phyloP scores from a whole-genome alignment of 2,113 vertebrate species.

The Carassius auratus region DNA sequence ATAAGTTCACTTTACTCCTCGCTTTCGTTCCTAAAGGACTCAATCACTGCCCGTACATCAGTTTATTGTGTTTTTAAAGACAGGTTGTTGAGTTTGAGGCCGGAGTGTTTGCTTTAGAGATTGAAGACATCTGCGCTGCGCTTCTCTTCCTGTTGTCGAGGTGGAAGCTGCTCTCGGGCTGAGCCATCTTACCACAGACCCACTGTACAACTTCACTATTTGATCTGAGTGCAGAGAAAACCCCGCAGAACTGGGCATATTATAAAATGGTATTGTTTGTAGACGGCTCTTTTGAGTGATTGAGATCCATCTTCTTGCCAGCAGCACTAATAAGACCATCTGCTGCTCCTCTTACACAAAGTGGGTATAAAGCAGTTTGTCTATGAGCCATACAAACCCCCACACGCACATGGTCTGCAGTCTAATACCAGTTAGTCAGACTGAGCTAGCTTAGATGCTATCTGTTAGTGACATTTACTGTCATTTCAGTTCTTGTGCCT shows the following conservation, averaged over 20 bases:
- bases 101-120: constrained; percentile 17
- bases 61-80: not conserved
- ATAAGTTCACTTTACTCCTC: not conserved
- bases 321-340: constrained; percentile 66
- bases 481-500: constrained; percentile 12
- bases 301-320: constrained; percentile 62
- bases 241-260: not conserved
- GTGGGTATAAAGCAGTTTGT: constrained; percentile 54
- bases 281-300: not conserved
- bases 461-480: not conserved
- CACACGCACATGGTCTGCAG: constrained; percentile 13
- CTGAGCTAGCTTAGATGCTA: not conserved
- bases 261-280: constrained; percentile 5
- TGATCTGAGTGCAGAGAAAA: not conserved
- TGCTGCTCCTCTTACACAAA: constrained; percentile 65
- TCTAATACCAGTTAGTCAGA: not conserved
- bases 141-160: constrained; percentile 51
- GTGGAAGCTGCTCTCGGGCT: not conserved
- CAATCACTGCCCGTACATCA: not conserved
- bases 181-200: constrained; percentile 11
- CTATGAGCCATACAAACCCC: constrained; percentile 29
- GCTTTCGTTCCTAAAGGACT: not conserved
- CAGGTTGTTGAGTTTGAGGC: not conserved
- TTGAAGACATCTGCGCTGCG: constrained; percentile 41
- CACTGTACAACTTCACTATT: not conserved